Evolutionary conservation across 1,140 invertebrate species (phyloP).

Genomic region (Drosophila pachea): DNA sequence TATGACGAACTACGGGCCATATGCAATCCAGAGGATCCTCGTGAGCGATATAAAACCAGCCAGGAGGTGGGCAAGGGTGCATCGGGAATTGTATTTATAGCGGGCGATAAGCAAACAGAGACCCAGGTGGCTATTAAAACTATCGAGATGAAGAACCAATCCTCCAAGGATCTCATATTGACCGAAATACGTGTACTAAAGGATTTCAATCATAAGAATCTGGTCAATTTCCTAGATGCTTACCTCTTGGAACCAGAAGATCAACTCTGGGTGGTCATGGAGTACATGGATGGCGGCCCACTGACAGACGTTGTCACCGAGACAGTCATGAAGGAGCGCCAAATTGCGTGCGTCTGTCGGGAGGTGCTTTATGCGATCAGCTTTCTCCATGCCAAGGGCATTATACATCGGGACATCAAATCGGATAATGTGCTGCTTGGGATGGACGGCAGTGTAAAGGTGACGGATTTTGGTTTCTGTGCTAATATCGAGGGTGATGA

Average conservation of each 20-base stretch:
- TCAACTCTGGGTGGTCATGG: constrained; percentile 97
- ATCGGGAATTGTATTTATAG: constrained; percentile 95
- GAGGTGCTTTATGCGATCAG: constrained; percentile 95
- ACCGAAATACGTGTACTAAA: constrained; percentile 97
- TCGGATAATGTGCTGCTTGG: constrained; percentile 97
- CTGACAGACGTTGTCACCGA: constrained; percentile 98
- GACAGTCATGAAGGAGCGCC: constrained; percentile 97
- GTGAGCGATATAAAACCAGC: constrained; percentile 87
- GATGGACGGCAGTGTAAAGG: constrained; percentile 97
- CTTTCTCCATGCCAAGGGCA: constrained; percentile 94
- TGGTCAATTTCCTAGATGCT: constrained; percentile 97
- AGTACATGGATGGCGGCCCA: constrained; percentile 96
- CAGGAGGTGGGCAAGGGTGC: constrained; percentile 94
- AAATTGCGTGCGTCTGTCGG: constrained; percentile 96
- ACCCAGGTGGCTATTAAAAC: constrained; percentile 96
- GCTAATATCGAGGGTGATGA: constrained; percentile 94
- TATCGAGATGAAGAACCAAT: constrained; percentile 95
- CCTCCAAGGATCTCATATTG: constrained; percentile 95
- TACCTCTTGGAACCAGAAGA: constrained; percentile 90
- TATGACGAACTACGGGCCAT: constrained; percentile 89
- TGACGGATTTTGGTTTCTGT: constrained; percentile 99
- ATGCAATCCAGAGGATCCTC: constrained; percentile 88
- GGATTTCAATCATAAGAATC: constrained; percentile 95
- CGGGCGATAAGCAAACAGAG: constrained; percentile 87
- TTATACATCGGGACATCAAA: constrained; percentile 96